Base-by-base conservation (phyloP, 2,113 vertebrate genomes). In the Actinemys pallida region DNA sequence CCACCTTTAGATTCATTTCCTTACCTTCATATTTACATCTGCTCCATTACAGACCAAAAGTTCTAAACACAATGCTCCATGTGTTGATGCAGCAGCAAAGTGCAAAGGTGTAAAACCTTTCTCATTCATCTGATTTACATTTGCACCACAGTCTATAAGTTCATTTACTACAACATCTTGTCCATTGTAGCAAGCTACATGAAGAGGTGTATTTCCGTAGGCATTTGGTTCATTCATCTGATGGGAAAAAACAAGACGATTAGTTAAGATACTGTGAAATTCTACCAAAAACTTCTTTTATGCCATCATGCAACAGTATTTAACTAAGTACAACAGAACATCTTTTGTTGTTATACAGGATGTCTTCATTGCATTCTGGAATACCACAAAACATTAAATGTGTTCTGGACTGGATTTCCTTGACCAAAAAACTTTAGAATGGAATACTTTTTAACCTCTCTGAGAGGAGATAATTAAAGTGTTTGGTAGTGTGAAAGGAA, bases 161-260 rank as follows among this genome's bases (percentile, higher is more conserved):
- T 99, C 99, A 56, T 99, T 99, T 95, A 99, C 99, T 52, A 99
- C 99, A 96, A 99, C 99, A 83, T 99, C 99, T 97, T 99, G 99
- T 45, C 99, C 99, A 29, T 99, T 99, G 97, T 99, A 99, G 97
- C 99, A 99, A 95, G 99, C 99, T 96, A 99, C 99, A 5, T 99
- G 99, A 78, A 99, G 99, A 42, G 99, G 98, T 8, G 99, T 99
- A 98, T 99, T 99, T 83, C 99, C 99, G 91, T 99, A 99, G 9
- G 99, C 99, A 88, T 99, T 99, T 87, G 99, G 99, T 96, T 99
- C 99, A 24, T 99, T 99, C 97, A 99, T 99, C 99, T 99, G 27
- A 20, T 52, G 59, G 89, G 83, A 83, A 88, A 89, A 80, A 93
- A 75, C 54, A 45, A 0, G 29, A 53, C 12, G 92, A 47, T 35